Conservation (phyloP, 2,797 vertebrate genomes). For the Scleropages formosus region DNA sequence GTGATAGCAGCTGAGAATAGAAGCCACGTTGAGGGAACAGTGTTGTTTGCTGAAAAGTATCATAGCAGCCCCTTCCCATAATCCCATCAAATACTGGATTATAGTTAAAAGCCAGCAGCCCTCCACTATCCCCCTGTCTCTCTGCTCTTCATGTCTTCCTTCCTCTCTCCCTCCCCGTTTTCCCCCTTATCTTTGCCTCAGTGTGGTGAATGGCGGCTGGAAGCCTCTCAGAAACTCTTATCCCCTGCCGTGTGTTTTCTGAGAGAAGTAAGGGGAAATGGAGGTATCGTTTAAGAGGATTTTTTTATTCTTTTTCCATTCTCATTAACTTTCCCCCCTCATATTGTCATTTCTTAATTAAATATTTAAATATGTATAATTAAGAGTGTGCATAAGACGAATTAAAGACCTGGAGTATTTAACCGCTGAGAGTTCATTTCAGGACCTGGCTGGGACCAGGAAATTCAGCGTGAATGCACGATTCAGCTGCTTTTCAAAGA, state of each 20-base stretch:
- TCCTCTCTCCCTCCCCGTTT: slow-evolving; percentile 11
- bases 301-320: slow-evolving; percentile 20
- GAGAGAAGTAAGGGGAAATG: neutral
- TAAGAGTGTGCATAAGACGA: neutral
- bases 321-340: neutral
- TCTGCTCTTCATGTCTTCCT: neutral
- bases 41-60: slow-evolving; percentile 43
- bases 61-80: slow-evolving; percentile 34
- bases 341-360: neutral
- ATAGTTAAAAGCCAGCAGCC: slow-evolving; percentile 39
- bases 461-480: neutral
- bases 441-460: neutral
- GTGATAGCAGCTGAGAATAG: slow-evolving; percentile 23
- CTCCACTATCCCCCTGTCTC: slow-evolving; percentile 23
- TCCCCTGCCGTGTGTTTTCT: slow-evolving; percentile 6
- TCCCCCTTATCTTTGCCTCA: neutral
- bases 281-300: neutral
- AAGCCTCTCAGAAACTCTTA: slow-evolving; percentile 17
- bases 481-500: slow-evolving; percentile 5
- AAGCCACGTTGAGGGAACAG: slow-evolving; percentile 17
- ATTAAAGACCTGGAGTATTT: neutral
- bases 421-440: neutral
- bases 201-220: neutral
- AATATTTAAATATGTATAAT: slow-evolving; percentile 18
- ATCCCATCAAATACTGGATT: slow-evolving; percentile 47